phyloP scores from a whole-genome alignment of 2,797 vertebrate genomes.

The Alcedo quadribrachys region DNA sequence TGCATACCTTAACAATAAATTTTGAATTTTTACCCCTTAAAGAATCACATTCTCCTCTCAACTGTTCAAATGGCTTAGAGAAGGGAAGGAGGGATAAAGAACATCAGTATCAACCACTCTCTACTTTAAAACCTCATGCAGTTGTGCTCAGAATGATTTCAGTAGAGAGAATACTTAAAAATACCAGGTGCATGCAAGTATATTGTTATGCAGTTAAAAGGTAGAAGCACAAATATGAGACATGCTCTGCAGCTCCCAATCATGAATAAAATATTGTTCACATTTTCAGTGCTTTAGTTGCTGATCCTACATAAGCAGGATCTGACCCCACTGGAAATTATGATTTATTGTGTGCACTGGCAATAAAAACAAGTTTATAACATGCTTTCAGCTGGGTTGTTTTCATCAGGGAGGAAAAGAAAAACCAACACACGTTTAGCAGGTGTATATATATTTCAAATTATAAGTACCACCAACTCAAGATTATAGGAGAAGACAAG shows the following conservation, averaged over 20 bases:
- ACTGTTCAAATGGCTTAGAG: background rate
- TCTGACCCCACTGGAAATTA: background rate
- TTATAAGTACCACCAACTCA: background rate
- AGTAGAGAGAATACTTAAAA: background rate
- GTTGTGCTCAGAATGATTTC: background rate
- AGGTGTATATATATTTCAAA: background rate
- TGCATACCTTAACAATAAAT: background rate
- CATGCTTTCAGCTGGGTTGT: background rate
- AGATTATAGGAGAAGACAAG: background rate
- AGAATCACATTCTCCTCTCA: background rate
- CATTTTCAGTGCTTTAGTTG: background rate
- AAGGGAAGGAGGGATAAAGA: background rate
- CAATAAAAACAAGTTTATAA: background rate
- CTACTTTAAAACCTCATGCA: background rate
- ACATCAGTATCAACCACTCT: background rate
- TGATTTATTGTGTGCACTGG: background rate
- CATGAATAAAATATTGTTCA: background rate
- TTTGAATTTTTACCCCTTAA: background rate
- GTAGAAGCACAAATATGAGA: background rate
- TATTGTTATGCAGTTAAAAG: background rate
- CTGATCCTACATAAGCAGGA: background rate
- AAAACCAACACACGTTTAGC: background rate
- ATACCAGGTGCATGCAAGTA: background rate
- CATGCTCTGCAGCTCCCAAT: background rate
- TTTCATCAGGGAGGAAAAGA: background rate